phyloP scores from a whole-genome alignment of 2,888 invertebrate genomes.

The Trissolcus brochymenae region DNA sequence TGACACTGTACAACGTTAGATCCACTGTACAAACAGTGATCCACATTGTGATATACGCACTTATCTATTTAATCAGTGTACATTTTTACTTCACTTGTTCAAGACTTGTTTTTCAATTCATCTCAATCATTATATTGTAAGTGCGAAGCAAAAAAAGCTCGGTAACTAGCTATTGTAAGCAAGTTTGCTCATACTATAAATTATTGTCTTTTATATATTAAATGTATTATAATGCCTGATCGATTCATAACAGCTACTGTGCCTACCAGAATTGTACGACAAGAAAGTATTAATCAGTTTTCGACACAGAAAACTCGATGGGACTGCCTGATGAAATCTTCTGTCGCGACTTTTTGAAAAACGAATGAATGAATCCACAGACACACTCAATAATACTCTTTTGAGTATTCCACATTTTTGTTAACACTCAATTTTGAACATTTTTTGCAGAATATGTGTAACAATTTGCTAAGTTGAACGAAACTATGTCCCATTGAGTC shows the following conservation, averaged over 20 bases:
- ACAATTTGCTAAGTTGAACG: background rate
- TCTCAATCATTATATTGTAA: constrained; percentile 16
- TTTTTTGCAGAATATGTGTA: background rate
- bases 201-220: constrained; percentile 41
- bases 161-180: constrained; percentile 23
- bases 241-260: constrained; percentile 45
- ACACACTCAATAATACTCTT: no score
- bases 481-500: constrained; percentile 27
- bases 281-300: constrained; percentile 38
- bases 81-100: background rate
- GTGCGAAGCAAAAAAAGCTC: constrained; percentile 3
- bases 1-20: no score
- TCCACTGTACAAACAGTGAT: no score
- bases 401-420: no score
- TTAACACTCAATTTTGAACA: background rate
- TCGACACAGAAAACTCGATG: constrained; percentile 20
- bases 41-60: no score
- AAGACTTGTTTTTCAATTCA: background rate
- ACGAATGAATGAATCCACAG: constrained; percentile 1
- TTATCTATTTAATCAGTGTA: background rate
- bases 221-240: constrained; percentile 38
- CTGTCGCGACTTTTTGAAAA: constrained; percentile 10
- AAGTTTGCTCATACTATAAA: constrained; percentile 40
- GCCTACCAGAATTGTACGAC: constrained; percentile 42
- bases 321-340: constrained; percentile 13